Evolutionary conservation across 1,140 invertebrate genomes (phyloP).

Genomic region (Drosophila takahashii): DNA sequence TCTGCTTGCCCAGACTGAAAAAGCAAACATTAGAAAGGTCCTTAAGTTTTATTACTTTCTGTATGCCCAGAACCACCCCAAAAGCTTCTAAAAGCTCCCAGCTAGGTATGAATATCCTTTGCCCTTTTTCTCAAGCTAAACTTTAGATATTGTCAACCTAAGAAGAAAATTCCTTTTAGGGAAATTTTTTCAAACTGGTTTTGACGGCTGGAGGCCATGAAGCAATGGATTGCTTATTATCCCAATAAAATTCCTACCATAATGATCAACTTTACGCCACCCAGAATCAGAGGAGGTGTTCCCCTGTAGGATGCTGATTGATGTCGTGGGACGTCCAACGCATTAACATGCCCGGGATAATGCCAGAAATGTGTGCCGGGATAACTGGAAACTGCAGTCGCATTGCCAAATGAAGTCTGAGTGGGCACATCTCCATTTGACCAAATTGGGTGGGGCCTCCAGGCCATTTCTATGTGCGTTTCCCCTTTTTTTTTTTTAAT

Average conservation of each 20-base stretch:
- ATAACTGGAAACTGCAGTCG: constrained; percentile 13
- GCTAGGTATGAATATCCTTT: too few relatives aligned
- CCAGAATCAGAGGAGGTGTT: constrained; percentile 16
- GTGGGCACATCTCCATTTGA: constrained; percentile 37
- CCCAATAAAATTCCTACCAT: background rate
- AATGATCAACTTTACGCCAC: constrained; percentile 9
- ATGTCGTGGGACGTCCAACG: constrained; percentile 20
- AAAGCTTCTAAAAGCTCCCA: constrained; percentile 36
- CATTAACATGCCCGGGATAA: background rate
- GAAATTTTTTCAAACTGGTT: background rate
- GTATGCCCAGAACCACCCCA: constrained; percentile 2
- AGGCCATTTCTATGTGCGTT: constrained; percentile 14
- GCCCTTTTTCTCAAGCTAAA: constrained; percentile 6
- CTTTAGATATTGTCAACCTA: constrained; percentile 5
- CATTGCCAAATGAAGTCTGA: constrained; percentile 26
- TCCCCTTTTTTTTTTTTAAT: constrained; percentile 43
- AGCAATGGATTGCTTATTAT: background rate
- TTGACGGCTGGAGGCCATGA: background rate
- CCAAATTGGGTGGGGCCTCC: constrained; percentile 35
- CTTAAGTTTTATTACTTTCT: constrained; percentile 16
- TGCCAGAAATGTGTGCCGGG: background rate
- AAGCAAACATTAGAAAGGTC: background rate
- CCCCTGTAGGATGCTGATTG: constrained; percentile 21
- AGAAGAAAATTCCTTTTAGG: background rate
- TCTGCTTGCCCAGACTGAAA: background rate